phyloP scores from a whole-genome alignment of 1,140 invertebrate genomes.

The Stegodyphus dumicola region DNA sequence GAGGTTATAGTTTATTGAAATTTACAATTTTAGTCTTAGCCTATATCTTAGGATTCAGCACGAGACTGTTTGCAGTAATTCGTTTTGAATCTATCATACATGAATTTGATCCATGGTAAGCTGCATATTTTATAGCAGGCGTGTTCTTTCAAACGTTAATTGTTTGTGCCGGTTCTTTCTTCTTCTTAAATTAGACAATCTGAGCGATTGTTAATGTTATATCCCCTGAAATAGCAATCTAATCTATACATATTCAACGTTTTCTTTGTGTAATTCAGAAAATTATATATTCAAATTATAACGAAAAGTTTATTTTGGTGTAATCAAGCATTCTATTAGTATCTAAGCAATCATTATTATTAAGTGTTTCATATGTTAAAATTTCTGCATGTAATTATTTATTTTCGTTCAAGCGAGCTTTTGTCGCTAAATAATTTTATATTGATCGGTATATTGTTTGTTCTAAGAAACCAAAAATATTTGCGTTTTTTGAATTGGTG shows the following conservation, averaged over 20 bases:
- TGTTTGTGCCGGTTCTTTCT: background rate
- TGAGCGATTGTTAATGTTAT: background rate
- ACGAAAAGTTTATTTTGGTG: no score
- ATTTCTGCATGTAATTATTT: no score
- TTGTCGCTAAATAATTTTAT: no score
- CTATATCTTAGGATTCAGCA: constrained; percentile 97
- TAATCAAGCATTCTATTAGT: no score
- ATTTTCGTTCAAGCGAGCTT: no score
- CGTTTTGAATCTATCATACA: constrained; percentile 99
- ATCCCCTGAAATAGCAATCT: background rate
- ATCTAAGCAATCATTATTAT: no score
- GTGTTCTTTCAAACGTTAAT: background rate
- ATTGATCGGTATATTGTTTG: no score
- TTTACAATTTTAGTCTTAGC: constrained; percentile 92
- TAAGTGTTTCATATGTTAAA: no score
- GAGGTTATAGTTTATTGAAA: constrained; percentile 64
- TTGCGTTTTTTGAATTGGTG: no score
- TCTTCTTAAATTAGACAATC: background rate
- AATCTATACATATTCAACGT: background rate
- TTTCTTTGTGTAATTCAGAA: background rate
- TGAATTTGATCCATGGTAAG: constrained; percentile 99
- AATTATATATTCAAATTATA: no score
- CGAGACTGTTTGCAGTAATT: constrained; percentile 97
- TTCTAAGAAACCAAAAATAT: no score
- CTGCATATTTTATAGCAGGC: background rate